A percentile compares a stretch with the other conserved stretches of the same genome.
These are phyloP conservation scores for Sisyra nigra DNA, from an alignment of 2,888 invertebrate species.

Conservation along the genomic window DNA sequence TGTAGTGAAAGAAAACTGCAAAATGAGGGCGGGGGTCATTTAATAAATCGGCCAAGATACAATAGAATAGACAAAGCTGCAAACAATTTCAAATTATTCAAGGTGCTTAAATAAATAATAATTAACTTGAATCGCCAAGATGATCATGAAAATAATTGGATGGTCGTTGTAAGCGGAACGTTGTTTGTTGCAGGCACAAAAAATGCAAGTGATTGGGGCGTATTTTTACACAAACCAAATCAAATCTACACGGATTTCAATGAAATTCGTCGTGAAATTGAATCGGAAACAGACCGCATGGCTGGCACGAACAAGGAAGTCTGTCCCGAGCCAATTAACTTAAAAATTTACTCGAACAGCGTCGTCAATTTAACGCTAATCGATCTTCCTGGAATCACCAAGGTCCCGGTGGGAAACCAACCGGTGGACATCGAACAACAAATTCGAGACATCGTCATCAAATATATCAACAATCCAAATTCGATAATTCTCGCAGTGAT, in stretches of 20 bases:
- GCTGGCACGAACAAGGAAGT: slow-evolving; percentile 96
- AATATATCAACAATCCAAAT: slow-evolving; percentile 91
- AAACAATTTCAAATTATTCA: too few species aligned
- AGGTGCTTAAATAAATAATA: too few species aligned
- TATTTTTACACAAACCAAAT: slow-evolving; percentile 85
- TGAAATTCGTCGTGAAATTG: slow-evolving; percentile 83
- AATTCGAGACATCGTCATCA: slow-evolving; percentile 74
- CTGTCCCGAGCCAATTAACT: slow-evolving; percentile 83
- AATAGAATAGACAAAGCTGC: too few species aligned
- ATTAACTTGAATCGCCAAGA: too few species aligned
- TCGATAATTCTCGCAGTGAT: slow-evolving; percentile 95
- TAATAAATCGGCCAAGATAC: too few species aligned
- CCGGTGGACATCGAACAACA: slow-evolving; percentile 94
- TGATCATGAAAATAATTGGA: too few species aligned
- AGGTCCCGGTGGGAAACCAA: slow-evolving; percentile 96
- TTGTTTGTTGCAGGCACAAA: slow-evolving; percentile 57
- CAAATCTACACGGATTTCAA: slow-evolving; percentile 81
- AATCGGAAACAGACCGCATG: slow-evolving; percentile 83
- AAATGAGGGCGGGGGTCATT: too few species aligned
- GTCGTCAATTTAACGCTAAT: slow-evolving; percentile 94
- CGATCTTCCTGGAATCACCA: slow-evolving; percentile 96
- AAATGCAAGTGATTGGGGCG: slow-evolving; percentile 85
- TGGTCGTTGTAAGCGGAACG: too few species aligned
- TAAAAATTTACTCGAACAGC: slow-evolving; percentile 89
- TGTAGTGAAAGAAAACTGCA: too few species aligned